Conservation (phyloP, 2,888 invertebrate species). For the Netelia melanura region DNA sequence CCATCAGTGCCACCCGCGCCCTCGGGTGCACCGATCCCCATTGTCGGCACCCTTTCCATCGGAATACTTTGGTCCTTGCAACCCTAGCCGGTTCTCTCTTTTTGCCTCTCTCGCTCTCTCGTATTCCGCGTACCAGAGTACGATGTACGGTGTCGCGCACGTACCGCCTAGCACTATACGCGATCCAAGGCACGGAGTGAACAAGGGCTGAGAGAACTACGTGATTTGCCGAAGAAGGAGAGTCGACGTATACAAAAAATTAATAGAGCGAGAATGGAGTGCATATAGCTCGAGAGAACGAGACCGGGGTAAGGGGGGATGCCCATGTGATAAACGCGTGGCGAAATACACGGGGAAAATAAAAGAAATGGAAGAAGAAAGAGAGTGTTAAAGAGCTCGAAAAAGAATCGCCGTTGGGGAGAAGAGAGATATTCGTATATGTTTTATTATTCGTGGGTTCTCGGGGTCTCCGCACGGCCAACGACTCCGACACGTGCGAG, state of each 20-base stretch:
- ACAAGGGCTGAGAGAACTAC: conserved; percentile 56
- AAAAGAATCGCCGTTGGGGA: conserved; percentile 51
- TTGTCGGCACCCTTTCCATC: conserved; percentile 76
- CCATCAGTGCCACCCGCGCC: conserved; percentile 67
- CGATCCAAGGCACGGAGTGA: conserved; percentile 30
- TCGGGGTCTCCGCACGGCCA: conserved; percentile 34
- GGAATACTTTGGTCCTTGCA: conserved; percentile 71
- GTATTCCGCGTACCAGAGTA: neutral
- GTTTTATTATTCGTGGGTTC: conserved; percentile 53
- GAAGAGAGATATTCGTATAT: conserved; percentile 18
- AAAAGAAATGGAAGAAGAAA: conserved; percentile 29
- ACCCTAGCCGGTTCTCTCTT: conserved; percentile 56
- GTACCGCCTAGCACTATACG: conserved; percentile 57
- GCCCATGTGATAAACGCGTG: conserved; percentile 2
- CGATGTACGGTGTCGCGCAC: conserved; percentile 41
- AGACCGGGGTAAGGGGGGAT: neutral
- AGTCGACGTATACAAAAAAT: conserved; percentile 57
- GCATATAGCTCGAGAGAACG: conserved; percentile 17
- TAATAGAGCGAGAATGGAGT: conserved; percentile 61
- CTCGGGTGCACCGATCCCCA: conserved; percentile 69
- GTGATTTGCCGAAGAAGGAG: conserved; percentile 67
- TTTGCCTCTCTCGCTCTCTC: conserved; percentile 51
- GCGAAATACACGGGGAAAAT: conserved; percentile 7
- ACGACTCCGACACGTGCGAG: conserved; percentile 60
- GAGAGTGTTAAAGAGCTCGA: conserved; percentile 35